phyloP scores from a whole-genome alignment of 2,113 vertebrate species.

The Apistogramma diplotaenia region DNA sequence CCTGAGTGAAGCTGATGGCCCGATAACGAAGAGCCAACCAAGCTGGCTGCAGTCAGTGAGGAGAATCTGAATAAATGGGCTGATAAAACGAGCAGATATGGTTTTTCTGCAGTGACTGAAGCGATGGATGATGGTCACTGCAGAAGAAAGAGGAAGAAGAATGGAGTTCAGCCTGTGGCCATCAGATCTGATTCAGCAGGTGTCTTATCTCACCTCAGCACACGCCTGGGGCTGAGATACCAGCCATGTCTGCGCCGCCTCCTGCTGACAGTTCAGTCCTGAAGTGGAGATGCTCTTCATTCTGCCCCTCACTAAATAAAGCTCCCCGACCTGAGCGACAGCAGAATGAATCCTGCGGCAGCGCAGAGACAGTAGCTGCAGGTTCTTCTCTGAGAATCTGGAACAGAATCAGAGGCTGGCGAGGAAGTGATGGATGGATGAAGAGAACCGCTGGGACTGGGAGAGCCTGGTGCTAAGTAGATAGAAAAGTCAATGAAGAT shows the following conservation, averaged over 20 bases:
- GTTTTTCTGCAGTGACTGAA: background rate
- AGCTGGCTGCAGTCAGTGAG: conserved; percentile 7
- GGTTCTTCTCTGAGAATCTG: background rate
- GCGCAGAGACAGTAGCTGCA: background rate
- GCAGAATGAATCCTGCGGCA: conserved; percentile 14
- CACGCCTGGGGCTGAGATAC: background rate
- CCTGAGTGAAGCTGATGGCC: background rate
- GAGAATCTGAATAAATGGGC: conserved; percentile 8
- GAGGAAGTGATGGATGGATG: background rate
- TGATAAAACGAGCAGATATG: background rate
- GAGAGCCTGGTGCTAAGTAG: background rate
- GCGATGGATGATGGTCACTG: background rate
- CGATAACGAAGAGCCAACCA: conserved; percentile 14
- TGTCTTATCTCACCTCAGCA: background rate
- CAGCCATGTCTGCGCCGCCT: background rate
- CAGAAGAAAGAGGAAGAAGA: background rate
- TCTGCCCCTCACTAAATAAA: conserved; percentile 2
- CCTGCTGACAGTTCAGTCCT: conserved; percentile 10
- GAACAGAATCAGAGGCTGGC: background rate
- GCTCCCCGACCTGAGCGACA: background rate
- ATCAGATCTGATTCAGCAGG: background rate
- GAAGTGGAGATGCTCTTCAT: conserved; percentile 23
- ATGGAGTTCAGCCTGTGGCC: background rate
- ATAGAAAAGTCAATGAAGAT: background rate
- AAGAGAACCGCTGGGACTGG: background rate